These are phyloP conservation scores for Erebia palarica DNA, from an alignment of 2,888 invertebrate genomes.

Conservation along the genomic window DNA sequence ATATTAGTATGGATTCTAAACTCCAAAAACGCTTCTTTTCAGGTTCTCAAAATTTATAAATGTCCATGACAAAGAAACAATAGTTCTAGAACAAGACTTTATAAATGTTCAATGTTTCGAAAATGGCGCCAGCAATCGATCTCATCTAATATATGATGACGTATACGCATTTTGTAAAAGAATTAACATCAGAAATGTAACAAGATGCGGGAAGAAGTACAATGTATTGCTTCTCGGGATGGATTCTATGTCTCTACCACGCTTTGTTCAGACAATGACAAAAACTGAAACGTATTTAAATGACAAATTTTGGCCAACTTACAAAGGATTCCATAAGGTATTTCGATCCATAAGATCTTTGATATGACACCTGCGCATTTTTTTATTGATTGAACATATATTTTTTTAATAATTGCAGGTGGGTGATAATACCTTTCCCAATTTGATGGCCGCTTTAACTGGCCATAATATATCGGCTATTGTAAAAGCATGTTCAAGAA, in stretches of 20 bases:
- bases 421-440: slow-evolving; percentile 95
- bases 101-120: slow-evolving; percentile 64
- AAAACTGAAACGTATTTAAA: slow-evolving; percentile 86
- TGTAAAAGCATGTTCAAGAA: slow-evolving; percentile 73
- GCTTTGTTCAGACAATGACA: slow-evolving; percentile 89
- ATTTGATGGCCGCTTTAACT: slow-evolving; percentile 91
- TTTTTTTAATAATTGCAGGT: slow-evolving; percentile 72
- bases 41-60: slow-evolving; percentile 61
- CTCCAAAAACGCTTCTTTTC: slow-evolving; percentile 26
- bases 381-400: neutral
- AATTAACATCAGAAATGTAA: slow-evolving; percentile 56
- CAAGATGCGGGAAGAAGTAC: slow-evolving; percentile 52
- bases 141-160: slow-evolving; percentile 61
- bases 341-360: neutral
- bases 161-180: slow-evolving; percentile 74
- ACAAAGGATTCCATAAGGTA: slow-evolving; percentile 88
- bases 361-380: neutral
- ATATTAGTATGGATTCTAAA: neutral
- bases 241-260: slow-evolving; percentile 91
- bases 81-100: slow-evolving; percentile 61
- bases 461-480: slow-evolving; percentile 83
- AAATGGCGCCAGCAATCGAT: slow-evolving; percentile 51
- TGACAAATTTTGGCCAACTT: slow-evolving; percentile 86
- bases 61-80: slow-evolving; percentile 51
- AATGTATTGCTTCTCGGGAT: slow-evolving; percentile 90